Percentiles rank a stretch among this genome's conserved stretches.
These are phyloP conservation scores for Melopsittacus undulatus DNA, from an alignment of 2,797 vertebrate genomes.

Conservation along the genomic window DNA sequence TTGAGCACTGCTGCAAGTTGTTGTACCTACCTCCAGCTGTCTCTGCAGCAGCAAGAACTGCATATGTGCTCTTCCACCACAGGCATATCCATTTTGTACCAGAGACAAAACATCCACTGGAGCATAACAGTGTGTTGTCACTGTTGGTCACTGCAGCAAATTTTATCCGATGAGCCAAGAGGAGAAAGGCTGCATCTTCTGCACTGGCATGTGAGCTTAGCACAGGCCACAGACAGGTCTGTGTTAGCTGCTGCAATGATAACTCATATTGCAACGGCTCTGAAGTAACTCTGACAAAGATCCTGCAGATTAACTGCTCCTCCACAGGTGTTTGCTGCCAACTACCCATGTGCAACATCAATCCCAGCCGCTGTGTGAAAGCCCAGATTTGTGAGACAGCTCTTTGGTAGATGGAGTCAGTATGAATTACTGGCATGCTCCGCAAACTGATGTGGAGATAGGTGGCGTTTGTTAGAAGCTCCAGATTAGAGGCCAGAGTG, in stretches of 20 bases:
- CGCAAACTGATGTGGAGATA: background rate
- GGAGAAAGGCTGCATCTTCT: background rate
- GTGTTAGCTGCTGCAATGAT: background rate
- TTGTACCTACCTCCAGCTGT: background rate
- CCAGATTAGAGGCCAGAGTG: background rate
- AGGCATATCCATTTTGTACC: background rate
- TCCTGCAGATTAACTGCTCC: background rate
- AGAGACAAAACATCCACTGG: rapidly evolving
- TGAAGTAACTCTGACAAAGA: background rate
- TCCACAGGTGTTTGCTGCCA: background rate
- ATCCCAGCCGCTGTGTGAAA: background rate
- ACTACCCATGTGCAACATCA: background rate
- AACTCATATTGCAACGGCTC: background rate
- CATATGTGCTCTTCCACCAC: background rate
- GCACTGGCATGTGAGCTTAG: background rate
- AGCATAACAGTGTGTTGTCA: background rate
- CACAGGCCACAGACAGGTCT: background rate
- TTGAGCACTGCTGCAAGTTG: background rate
- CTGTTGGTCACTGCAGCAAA: background rate
- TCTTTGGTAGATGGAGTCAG: background rate
- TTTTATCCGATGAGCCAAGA: background rate
- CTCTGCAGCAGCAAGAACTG: background rate
- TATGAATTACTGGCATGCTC: background rate
- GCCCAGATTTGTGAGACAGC: background rate
- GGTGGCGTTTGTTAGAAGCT: background rate